Evolutionary conservation across 2,113 vertebrate genomes (phyloP), one percentile per base, ranked within the genome.

Genomic region (Zosterops japonicus): DNA sequence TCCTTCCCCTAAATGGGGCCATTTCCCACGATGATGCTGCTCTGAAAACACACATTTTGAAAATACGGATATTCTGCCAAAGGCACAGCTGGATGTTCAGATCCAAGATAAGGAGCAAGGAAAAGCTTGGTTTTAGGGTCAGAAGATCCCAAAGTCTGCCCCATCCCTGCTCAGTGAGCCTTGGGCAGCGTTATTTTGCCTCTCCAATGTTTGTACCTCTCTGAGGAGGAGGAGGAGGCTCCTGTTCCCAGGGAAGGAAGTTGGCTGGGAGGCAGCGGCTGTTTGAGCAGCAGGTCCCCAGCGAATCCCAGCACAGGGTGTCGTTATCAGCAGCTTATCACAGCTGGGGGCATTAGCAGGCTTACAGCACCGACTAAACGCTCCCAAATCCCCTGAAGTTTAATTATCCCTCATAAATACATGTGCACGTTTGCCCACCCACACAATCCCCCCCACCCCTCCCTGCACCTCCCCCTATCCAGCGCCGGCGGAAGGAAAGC

Each of bases 301-400:
- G 80, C 4, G 81, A 90, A 81, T 83, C 78, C 91, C 14, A 21
- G 83, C 88, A 5, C 90, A 90, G 90, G 94, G 90, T 90, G 92
- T 93, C 90, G 93, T 96, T 95, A 97, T 95, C 96, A 94, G 88
- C 92, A 89, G 96, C 94, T 97, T 93, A 96, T 96, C 95, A 79
- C 95, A 92, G 90, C 86, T 92, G 92, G 90, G 92, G 91, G 95
- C 94, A 96, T 96, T 97, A 97, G 82, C 90, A 91, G 95, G 87
- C 92, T 97, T 96, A 93, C 81, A 70, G 93, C 90, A 88, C 90
- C 33, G 17, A 67, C 92, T 96, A 68, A 95, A 83, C 12, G 4
- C 95, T 97, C 87, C 93, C 91, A 96, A 97, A 97, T 96, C 95
- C 95, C 94, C 95, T 75, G 36, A 93, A 91, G 97, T 96, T 97